Evolutionary conservation across 1,140 invertebrate species (phyloP).

Genomic region (Drosophila subobscura): DNA sequence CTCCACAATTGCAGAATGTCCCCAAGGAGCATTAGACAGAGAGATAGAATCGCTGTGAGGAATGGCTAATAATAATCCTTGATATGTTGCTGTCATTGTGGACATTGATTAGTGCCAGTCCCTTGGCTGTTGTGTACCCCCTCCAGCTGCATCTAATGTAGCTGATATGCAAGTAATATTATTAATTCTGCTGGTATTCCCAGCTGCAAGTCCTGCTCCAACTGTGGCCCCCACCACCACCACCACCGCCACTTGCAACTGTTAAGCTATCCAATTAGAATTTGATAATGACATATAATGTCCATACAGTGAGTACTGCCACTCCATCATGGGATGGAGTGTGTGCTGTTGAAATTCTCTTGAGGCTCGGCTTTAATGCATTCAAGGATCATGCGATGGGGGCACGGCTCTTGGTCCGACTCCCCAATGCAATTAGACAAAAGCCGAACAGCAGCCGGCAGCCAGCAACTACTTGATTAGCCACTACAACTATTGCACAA

Average conservation of each 20-base stretch:
- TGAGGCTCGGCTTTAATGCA: conserved; percentile 58
- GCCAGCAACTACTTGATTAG: conserved; percentile 42
- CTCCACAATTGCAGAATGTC: no score
- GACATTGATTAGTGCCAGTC: no score
- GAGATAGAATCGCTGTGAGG: no score
- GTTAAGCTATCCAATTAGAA: conserved; percentile 48
- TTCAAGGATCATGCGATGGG: conserved; percentile 63
- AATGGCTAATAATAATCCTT: no score
- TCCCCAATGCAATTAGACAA: conserved; percentile 69
- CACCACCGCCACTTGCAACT: conserved; percentile 27
- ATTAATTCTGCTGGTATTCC: neutral
- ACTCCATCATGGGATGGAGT: conserved; percentile 38
- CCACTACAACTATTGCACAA: conserved; percentile 25
- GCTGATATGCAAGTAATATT: no score
- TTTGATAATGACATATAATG: conserved; percentile 57
- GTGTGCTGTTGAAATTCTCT: conserved; percentile 28
- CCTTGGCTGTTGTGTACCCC: no score
- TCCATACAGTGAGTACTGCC: conserved; percentile 47
- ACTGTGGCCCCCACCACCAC: conserved; percentile 12
- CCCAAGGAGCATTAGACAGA: no score
- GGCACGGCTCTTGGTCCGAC: neutral
- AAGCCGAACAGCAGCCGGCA: conserved; percentile 33
- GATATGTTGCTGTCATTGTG: no score
- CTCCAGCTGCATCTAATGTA: no score
- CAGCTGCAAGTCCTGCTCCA: neutral